A percentile compares a stretch with the other conserved stretches of the same genome.
Conservation (phyloP, 2,797 vertebrate species). For the Chrysocyon brachyurus region DNA sequence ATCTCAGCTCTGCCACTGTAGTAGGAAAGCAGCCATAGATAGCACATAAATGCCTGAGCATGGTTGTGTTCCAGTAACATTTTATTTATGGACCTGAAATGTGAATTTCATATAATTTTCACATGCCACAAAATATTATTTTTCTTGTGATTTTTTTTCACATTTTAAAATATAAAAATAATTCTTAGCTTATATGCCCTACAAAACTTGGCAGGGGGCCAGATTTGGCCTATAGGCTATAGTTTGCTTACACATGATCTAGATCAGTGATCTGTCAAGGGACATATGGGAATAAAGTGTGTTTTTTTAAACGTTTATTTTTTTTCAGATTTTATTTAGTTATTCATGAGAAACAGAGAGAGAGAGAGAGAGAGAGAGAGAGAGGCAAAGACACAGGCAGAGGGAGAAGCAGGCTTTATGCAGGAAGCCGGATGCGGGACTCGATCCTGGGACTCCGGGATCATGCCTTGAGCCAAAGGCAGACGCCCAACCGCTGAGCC, state of each 20-base stretch:
- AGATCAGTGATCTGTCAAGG: conserved; percentile 12
- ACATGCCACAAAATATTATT: conserved; percentile 47
- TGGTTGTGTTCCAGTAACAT: background rate
- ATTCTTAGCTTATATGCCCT: conserved; percentile 30
- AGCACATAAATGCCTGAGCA: background rate
- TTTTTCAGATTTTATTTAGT: background rate
- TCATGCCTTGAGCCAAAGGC: background rate
- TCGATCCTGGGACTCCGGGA: too few species aligned
- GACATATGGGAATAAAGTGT: background rate
- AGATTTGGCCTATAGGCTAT: background rate
- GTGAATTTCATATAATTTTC: conserved; percentile 61
- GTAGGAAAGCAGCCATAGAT: conserved; percentile 16
- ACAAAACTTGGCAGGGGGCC: background rate
- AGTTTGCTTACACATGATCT: conserved; percentile 24
- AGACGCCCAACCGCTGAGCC: background rate
- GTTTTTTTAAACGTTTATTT: background rate
- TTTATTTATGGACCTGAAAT: conserved; percentile 59
- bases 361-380: background rate
- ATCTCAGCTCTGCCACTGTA: background rate
- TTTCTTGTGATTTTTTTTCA: conserved; percentile 23
- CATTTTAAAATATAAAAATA: conserved; percentile 46
- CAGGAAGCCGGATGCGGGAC: background rate
- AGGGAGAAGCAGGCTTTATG: background rate
- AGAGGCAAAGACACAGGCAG: background rate
- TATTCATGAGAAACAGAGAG: background rate